These are phyloP conservation scores for Phataginus tricuspis DNA, from an alignment of 2,797 vertebrate species.

Conservation along the genomic window DNA sequence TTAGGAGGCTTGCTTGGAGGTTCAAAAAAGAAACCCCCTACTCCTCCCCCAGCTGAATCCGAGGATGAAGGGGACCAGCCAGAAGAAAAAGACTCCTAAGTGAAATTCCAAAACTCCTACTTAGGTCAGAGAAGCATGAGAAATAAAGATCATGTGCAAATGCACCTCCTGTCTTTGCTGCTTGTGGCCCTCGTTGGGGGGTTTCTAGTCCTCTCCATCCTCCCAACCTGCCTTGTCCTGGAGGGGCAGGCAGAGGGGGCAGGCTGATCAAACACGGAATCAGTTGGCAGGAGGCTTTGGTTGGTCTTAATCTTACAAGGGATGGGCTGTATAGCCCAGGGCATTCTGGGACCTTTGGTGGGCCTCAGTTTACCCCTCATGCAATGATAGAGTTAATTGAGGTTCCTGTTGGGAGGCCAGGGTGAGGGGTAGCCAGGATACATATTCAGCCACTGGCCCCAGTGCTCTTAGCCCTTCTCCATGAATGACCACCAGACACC, in stretches of 20 bases:
- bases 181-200: neutral
- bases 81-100: neutral
- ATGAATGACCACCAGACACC: too few relatives aligned
- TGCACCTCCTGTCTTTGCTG: neutral
- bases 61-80: neutral
- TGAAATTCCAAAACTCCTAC: neutral
- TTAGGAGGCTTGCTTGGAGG: neutral
- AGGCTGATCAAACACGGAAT: neutral
- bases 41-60: neutral
- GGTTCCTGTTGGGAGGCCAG: neutral
- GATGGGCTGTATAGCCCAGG: neutral
- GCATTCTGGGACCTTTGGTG: neutral
- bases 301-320: neutral
- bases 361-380: neutral
- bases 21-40: neutral
- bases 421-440: neutral
- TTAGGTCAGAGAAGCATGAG: neutral
- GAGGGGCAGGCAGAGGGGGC: neutral
- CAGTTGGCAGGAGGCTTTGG: neutral
- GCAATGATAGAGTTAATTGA: neutral
- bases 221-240: neutral
- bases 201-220: neutral
- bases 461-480: neutral
- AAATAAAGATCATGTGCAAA: constrained; percentile 24
- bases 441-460: neutral